These are phyloP conservation scores for Pseudomyrmex flavicornis DNA, from an alignment of 1,140 invertebrate species.

Conservation along the genomic window DNA sequence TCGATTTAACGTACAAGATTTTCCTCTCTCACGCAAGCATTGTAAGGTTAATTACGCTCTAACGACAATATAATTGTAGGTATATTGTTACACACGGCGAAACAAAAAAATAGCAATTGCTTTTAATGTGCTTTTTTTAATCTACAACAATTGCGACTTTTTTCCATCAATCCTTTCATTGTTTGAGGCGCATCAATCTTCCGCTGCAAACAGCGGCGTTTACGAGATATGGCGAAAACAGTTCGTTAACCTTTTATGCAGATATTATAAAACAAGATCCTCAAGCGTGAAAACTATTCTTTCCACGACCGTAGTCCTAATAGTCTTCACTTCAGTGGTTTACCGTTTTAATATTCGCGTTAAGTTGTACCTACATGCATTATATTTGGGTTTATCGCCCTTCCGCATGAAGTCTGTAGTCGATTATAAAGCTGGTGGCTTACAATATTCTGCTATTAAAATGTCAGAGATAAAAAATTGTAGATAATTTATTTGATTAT, in stretches of 20 bases:
- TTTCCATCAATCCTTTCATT: constrained; percentile 4
- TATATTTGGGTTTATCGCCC: constrained; percentile 53
- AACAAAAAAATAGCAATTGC: constrained; percentile 40
- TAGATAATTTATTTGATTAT: background rate
- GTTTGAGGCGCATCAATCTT: background rate
- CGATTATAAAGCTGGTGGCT: background rate
- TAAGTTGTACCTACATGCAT: constrained; percentile 16
- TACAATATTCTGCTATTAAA: background rate
- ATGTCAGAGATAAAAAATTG: background rate
- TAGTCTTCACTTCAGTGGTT: constrained; percentile 54
- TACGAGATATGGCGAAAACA: constrained; percentile 29
- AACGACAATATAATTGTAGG: constrained; percentile 50
- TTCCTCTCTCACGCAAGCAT: constrained; percentile 47
- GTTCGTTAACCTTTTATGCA: constrained; percentile 43
- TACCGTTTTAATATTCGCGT: constrained; percentile 59
- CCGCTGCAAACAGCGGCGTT: background rate
- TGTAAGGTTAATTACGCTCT: constrained; percentile 29
- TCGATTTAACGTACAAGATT: constrained; percentile 23
- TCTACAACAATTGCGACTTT: constrained; percentile 5
- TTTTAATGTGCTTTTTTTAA: constrained; percentile 9
- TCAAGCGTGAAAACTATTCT: constrained; percentile 49
- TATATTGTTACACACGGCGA: constrained; percentile 2
- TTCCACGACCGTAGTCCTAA: constrained; percentile 44
- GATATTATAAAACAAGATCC: constrained; percentile 17
- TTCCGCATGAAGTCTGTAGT: background rate